Evolutionary conservation across 2,113 vertebrate species (phyloP).

Genomic region (Eonycteris spelaea): DNA sequence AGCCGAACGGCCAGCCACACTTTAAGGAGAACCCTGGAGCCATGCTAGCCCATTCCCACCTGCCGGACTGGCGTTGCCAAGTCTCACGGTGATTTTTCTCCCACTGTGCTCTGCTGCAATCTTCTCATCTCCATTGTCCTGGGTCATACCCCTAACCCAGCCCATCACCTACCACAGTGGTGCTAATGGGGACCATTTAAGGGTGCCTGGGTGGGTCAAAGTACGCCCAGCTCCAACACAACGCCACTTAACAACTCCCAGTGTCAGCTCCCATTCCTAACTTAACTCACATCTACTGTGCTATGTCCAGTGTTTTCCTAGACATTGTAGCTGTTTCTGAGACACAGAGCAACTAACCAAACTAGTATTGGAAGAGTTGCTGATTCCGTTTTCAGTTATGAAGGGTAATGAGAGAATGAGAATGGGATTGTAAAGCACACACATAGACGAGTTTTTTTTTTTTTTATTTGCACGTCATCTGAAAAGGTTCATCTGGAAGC

Average conservation of each 20-base stretch:
- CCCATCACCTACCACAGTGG: background rate
- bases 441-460: background rate
- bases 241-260: background rate
- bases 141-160: background rate
- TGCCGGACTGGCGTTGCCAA: background rate
- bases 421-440: background rate
- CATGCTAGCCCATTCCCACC: background rate
- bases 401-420: conserved; percentile 33
- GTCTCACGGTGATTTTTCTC: background rate
- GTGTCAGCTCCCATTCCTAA: background rate
- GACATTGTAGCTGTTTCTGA: background rate
- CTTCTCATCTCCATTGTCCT: background rate
- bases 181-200: background rate
- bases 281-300: background rate
- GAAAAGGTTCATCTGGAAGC: background rate
- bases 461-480: background rate
- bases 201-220: background rate
- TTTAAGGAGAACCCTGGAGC: background rate
- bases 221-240: background rate
- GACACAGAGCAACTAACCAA: background rate
- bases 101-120: background rate
- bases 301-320: background rate
- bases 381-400: conserved; percentile 28
- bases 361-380: background rate
- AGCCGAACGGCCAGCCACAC: background rate